A percentile compares a stretch with the other conserved stretches of the same genome.
Conservation (phyloP, 2,113 vertebrate species). For the Chloropsis hardwickii region DNA sequence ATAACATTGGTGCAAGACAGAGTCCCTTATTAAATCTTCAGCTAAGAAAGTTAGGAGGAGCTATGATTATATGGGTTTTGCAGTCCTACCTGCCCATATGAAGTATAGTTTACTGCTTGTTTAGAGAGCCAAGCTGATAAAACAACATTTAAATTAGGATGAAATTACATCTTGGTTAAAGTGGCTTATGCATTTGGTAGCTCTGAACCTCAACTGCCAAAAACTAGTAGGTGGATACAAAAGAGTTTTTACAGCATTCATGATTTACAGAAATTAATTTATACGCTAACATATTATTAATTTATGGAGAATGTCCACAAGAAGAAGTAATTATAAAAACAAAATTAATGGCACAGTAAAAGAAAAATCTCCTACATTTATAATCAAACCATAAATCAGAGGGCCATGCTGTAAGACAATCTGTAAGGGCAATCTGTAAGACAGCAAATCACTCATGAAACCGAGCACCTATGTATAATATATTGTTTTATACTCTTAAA, state of each 20-base stretch:
- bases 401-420: too few relatives aligned
- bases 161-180: not conserved
- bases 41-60: not conserved
- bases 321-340: not conserved
- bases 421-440: not conserved
- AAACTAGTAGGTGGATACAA: not conserved
- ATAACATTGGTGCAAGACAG: not conserved
- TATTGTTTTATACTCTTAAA: not conserved
- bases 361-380: not conserved
- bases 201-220: not conserved
- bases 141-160: not conserved
- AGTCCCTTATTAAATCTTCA: not conserved
- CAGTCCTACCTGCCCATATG: not conserved
- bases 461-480: not conserved
- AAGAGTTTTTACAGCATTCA: not conserved
- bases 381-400: not conserved
- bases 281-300: not conserved
- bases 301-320: not conserved
- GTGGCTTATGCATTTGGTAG: not conserved
- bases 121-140: not conserved
- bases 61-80: not conserved
- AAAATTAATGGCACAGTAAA: not conserved
- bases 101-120: not conserved
- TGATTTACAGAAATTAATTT: not conserved
- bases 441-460: not conserved